These are phyloP conservation scores for Pseudopleuronectes americanus DNA, from an alignment of 2,797 vertebrate genomes.

Conservation along the genomic window DNA sequence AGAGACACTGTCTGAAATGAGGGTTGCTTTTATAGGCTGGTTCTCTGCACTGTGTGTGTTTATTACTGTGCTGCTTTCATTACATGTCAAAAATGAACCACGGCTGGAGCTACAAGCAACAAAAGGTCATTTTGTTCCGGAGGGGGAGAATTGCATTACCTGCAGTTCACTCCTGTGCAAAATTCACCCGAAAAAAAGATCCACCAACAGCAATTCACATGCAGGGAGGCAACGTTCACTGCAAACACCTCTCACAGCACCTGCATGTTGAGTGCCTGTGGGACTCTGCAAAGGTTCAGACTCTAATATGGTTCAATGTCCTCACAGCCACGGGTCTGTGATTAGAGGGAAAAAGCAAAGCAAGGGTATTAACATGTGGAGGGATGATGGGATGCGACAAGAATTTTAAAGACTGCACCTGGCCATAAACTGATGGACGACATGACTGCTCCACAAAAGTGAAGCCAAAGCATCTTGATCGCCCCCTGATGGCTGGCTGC, in stretches of 20 bases:
- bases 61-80: conserved; percentile 11
- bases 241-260: conserved; percentile 42
- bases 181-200: conserved; percentile 39
- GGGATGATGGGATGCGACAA: conserved; percentile 14
- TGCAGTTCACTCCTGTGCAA: conserved; percentile 43
- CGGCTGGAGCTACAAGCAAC: conserved; percentile 11
- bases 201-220: conserved; percentile 48
- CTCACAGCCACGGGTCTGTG: conserved; percentile 24
- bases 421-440: no score
- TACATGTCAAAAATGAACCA: conserved; percentile 27
- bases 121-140: conserved; percentile 49
- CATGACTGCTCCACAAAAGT: no score
- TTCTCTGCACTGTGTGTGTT: conserved; percentile 10
- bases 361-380: conserved; percentile 2
- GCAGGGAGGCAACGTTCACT: conserved; percentile 26
- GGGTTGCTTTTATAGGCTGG: conserved; percentile 38
- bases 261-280: conserved; percentile 50
- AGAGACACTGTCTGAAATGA: conserved; percentile 59
- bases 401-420: conserved; percentile 27
- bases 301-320: conserved; percentile 35
- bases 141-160: conserved; percentile 42
- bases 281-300: conserved; percentile 25
- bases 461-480: no score
- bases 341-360: conserved; percentile 6
- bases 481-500: no score